Percentiles rank a stretch among this genome's conserved stretches.
Conservation (phyloP, 2,113 vertebrate genomes). For the Chaetorhynchus papuensis region DNA sequence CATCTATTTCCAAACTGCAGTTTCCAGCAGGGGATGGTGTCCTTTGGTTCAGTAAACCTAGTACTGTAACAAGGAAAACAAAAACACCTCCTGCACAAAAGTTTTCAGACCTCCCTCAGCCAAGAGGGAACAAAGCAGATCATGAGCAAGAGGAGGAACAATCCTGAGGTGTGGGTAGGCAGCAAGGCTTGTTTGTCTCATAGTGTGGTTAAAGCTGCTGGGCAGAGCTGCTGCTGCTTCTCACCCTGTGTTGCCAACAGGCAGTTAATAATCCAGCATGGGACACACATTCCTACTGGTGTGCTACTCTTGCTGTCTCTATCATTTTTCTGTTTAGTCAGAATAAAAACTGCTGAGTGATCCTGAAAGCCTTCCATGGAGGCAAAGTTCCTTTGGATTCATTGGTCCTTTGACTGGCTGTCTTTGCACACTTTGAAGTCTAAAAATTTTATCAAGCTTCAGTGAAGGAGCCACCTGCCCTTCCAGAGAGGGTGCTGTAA, state of each 20-base stretch:
- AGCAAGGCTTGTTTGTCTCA: background rate
- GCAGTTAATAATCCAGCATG: background rate
- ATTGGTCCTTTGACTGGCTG: background rate
- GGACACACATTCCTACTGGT: accelerated
- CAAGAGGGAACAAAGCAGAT: background rate
- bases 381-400: background rate
- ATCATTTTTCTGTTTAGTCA: background rate
- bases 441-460: background rate
- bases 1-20: background rate
- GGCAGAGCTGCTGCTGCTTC: background rate
- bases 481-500: background rate
- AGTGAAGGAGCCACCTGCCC: accelerated
- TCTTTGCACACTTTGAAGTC: background rate
- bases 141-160: background rate
- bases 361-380: background rate
- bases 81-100: background rate
- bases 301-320: background rate
- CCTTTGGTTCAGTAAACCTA: background rate
- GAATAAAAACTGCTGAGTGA: background rate
- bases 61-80: background rate
- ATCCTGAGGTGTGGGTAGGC: background rate
- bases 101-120: background rate
- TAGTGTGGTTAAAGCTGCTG: background rate
- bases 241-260: background rate
- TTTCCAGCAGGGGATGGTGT: background rate